Conservation (phyloP, 2,797 vertebrate genomes). For the Cirrhinus mrigala region DNA sequence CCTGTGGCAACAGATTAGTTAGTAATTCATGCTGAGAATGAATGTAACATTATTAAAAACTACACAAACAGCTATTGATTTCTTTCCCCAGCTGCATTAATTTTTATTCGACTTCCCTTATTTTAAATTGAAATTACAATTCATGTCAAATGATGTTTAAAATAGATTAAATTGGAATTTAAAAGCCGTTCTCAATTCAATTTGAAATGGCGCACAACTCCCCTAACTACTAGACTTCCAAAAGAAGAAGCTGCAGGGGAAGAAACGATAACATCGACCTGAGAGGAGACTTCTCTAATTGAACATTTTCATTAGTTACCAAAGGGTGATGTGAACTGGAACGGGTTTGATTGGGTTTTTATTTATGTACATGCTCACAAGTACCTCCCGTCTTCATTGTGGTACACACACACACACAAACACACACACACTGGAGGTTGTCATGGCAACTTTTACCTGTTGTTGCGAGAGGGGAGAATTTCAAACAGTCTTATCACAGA, state of each 20-base stretch:
- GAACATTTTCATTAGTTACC: slow-evolving; percentile 32
- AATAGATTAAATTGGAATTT: not conserved
- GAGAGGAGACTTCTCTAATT: slow-evolving; percentile 17
- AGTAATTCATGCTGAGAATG: not conserved
- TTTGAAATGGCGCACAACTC: not conserved
- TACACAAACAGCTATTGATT: not conserved
- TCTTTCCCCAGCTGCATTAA: not conserved
- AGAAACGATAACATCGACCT: slow-evolving; percentile 10
- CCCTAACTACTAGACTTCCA: not conserved
- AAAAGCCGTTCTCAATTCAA: not conserved
- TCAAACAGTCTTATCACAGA: slow-evolving; percentile 50
- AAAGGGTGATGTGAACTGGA: slow-evolving; percentile 45
- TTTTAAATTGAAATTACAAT: not conserved
- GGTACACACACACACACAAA: not conserved
- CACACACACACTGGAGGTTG: slow-evolving; percentile 34
- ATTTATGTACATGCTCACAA: slow-evolving; percentile 51
- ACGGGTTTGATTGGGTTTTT: slow-evolving; percentile 40
- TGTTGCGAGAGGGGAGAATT: slow-evolving; percentile 52
- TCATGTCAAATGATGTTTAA: not conserved
- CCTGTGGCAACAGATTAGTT: not conserved
- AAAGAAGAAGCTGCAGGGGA: not conserved
- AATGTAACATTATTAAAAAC: not conserved
- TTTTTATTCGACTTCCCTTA: not conserved
- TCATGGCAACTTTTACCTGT: slow-evolving; percentile 62
- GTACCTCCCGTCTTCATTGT: slow-evolving; percentile 37